These are phyloP conservation scores for Montipora capitata DNA, from an alignment of 92 coral and sea anemone species.

Conservation along the genomic window DNA sequence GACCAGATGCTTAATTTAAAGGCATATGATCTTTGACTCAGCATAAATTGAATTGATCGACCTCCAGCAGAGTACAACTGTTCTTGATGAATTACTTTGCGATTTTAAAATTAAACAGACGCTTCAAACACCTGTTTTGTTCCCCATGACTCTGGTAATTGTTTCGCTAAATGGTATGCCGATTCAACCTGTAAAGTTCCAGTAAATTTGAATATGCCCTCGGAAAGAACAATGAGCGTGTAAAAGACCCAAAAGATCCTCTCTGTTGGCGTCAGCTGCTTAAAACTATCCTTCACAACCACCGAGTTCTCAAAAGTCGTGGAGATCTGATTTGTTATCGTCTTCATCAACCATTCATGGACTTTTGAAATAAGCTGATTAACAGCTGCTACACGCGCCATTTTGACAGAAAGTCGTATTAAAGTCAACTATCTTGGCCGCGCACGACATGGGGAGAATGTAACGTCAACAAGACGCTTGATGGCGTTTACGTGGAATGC, in stretches of 20 bases:
- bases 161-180: slow-evolving; percentile 5
- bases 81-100: slow-evolving; percentile 15
- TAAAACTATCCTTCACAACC: slow-evolving; percentile 11
- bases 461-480: too few species aligned
- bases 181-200: background rate
- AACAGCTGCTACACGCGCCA: background rate
- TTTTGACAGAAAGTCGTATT: too few species aligned
- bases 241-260: background rate
- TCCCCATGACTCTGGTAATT: slow-evolving; percentile 30
- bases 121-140: slow-evolving; percentile 35
- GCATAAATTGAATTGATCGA: background rate
- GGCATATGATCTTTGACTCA: slow-evolving; percentile 2
- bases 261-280: slow-evolving; percentile 33
- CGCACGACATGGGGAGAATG: too few species aligned
- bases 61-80: background rate
- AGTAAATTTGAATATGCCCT: slow-evolving; percentile 18
- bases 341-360: slow-evolving; percentile 39
- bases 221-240: slow-evolving; percentile 9
- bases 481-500: too few species aligned
- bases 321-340: slow-evolving; percentile 33
- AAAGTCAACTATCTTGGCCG: too few species aligned
- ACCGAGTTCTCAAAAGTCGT: slow-evolving; percentile 10
- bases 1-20: background rate
- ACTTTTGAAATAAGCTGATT: slow-evolving; percentile 24
- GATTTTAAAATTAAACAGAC: slow-evolving; percentile 43